These are phyloP conservation scores for Cydia amplana DNA, from an alignment of 1,140 invertebrate species.

Conservation along the genomic window DNA sequence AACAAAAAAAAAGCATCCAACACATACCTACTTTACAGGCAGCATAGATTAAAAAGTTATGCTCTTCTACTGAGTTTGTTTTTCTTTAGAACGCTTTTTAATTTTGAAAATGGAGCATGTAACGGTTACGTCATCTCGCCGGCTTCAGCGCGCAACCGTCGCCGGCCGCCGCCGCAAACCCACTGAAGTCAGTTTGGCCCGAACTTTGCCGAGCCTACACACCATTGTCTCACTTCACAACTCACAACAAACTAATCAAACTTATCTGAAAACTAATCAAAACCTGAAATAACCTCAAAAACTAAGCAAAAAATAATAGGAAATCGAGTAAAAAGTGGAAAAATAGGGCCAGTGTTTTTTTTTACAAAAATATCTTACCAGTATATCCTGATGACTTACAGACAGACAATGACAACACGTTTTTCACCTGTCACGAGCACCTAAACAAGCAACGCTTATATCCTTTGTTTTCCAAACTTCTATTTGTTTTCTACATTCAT, in stretches of 20 bases:
- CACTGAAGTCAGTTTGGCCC: constrained; percentile 55
- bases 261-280: constrained; percentile 32
- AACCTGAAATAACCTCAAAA: constrained; percentile 32
- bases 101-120: constrained; percentile 22
- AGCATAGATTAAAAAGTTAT: neutral
- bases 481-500: constrained; percentile 66
- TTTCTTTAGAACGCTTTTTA: neutral
- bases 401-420: constrained; percentile 51
- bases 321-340: constrained; percentile 34
- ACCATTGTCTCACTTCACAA: constrained; percentile 22
- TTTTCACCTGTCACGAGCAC: constrained; percentile 61
- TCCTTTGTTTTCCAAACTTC: constrained; percentile 67
- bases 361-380: constrained; percentile 44
- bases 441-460: constrained; percentile 66
- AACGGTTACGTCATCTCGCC: constrained; percentile 17
- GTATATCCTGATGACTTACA: constrained; percentile 45
- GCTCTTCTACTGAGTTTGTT: neutral
- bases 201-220: constrained; percentile 54
- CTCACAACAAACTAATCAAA: constrained; percentile 34
- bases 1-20: too few species aligned
- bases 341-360: neutral
- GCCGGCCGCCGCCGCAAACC: constrained; percentile 58
- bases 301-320: constrained; percentile 15
- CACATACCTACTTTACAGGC: neutral
- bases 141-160: constrained; percentile 50